Conservation (phyloP, 2,113 vertebrate genomes). For the Natator depressus region DNA sequence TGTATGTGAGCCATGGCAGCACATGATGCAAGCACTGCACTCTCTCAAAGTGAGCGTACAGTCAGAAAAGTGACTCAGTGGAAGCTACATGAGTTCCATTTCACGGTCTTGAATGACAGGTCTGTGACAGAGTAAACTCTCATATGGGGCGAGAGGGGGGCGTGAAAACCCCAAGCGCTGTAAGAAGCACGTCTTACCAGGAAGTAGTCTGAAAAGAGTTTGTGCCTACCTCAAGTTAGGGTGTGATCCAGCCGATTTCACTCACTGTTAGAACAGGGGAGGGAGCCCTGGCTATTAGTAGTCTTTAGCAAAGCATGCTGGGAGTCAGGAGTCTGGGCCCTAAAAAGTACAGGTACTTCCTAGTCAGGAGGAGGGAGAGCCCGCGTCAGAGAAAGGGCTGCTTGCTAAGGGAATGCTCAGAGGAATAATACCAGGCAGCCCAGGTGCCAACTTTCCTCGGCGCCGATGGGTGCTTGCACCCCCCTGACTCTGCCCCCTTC, state of each 20-base stretch:
- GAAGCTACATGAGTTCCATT: neutral
- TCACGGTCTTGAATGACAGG: neutral
- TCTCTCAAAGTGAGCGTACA: neutral
- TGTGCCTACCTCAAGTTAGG: neutral
- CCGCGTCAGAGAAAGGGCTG: neutral
- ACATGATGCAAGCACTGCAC: neutral
- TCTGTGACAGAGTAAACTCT: neutral
- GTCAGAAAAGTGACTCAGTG: neutral
- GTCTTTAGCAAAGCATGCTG: neutral
- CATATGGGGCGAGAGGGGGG: neutral
- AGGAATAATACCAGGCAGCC: too few relatives aligned
- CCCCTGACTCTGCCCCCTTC: too few relatives aligned
- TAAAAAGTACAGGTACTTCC: neutral
- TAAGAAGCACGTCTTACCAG: accelerated
- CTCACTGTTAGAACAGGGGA: neutral
- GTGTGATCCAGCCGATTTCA: neutral
- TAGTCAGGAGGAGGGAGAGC: neutral
- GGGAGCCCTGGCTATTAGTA: neutral
- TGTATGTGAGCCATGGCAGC: neutral
- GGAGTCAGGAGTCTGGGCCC: neutral
- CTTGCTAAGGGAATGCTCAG: too few relatives aligned
- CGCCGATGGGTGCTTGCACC: too few relatives aligned
- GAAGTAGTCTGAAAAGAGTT: neutral
- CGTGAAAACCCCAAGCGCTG: too few relatives aligned
- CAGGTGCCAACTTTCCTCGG: too few relatives aligned